These are phyloP conservation scores for Acheta domesticus DNA, from an alignment of 2,888 invertebrate species.

Conservation along the genomic window DNA sequence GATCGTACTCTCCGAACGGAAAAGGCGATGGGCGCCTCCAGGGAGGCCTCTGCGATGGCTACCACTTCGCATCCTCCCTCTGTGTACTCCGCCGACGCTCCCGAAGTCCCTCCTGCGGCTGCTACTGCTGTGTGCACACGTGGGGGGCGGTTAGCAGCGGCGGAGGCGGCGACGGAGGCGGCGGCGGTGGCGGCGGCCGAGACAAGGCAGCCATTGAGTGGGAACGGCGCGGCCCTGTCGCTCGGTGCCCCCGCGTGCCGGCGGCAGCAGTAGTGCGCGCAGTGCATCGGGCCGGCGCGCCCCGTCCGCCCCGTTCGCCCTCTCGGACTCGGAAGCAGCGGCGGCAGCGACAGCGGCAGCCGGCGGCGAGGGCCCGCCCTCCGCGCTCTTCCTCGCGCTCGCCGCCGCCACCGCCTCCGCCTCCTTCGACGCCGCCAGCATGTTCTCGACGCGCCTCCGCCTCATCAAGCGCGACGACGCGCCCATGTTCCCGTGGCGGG, in stretches of 20 bases:
- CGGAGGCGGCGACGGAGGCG: background rate
- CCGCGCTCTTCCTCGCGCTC: conserved; percentile 39
- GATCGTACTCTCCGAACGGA: no score
- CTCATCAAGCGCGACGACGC: background rate
- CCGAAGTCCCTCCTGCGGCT: no score
- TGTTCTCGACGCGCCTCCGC: conserved; percentile 19
- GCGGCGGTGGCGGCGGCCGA: background rate
- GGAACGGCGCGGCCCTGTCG: background rate
- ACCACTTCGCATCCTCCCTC: no score
- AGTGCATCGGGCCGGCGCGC: background rate
- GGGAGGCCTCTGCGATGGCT: no score
- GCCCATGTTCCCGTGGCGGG: conserved; percentile 27
- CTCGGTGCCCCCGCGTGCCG: background rate
- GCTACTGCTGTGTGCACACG: no score
- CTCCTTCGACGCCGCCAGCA: background rate
- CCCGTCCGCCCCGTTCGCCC: background rate
- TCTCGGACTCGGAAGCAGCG: background rate
- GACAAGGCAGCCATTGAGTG: conserved; percentile 10
- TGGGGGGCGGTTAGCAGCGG: no score
- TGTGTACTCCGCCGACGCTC: no score
- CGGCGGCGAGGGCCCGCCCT: background rate
- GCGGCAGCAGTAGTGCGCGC: no score
- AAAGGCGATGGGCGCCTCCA: no score
- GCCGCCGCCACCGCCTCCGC: conserved; percentile 43
- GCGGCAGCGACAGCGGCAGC: background rate